Base-by-base conservation (phyloP, 2,888 invertebrate species). In the Synanthedon tipuliformis region DNA sequence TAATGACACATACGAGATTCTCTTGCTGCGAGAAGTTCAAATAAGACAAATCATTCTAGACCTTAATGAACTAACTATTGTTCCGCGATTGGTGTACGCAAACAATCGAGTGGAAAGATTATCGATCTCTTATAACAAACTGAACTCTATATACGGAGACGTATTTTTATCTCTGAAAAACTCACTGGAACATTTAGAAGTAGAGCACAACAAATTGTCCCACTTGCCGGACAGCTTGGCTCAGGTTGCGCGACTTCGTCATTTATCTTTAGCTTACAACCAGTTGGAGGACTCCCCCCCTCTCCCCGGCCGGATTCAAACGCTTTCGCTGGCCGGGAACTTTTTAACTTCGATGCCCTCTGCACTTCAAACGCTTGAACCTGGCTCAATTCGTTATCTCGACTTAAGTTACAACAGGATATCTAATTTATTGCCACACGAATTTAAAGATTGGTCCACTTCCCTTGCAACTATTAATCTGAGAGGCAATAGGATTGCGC, bases 361-460 rank as follows among this genome's bases (percentile, higher is more conserved):
- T 41, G 90, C 93, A 4, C 85, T 96, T 56, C 89, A 89, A 63
- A 90, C 91, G 65, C 94, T 95, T 68, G 90, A 92, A 52, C 91
- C 92, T 66, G 88, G 96, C 54, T 89, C 94, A n/a, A 82, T 87
- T 74, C 84, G 84, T 71, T 95, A 96, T 81, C 90, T 96, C 61
- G 96, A 96, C 80, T 90, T 96, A 68, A 96, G 95, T 57, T 96
- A 95, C 80, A 96, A 96, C 77, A 92, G 92, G 72, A 95, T 96
- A 68, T 89, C 91, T 60, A 92, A 93, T 71, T 90, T 95, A 63
- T 90, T 90, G 61, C 91, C 92, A 56, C 92, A 92, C 59, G 94
- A 95, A 73, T 95, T 96, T 70, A 79, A 86, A 11, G 90, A 90
- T 57, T 96, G 95, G 95, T 94, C 94, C 34, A 89, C 89, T 55